A percentile compares a stretch with the other conserved stretches of the same genome.
Evolutionary conservation across 37 sponge, comb jelly and placozoan species (phyloP).

Genomic region (Spongilla lacustris): DNA sequence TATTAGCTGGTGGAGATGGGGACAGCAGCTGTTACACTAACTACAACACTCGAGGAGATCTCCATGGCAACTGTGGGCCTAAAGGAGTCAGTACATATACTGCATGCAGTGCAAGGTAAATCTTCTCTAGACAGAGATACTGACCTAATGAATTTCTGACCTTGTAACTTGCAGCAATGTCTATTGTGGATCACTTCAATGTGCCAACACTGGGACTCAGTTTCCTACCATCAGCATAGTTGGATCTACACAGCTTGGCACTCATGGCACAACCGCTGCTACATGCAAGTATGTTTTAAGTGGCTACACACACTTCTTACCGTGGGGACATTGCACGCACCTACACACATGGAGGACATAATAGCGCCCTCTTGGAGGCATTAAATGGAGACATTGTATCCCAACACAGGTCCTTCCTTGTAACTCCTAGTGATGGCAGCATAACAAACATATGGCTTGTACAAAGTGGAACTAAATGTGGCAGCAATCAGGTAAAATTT

Average conservation of each 20-base stretch:
- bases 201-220: not conserved
- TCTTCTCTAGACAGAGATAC: too few species aligned
- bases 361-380: too few species aligned
- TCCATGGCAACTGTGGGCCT: conserved; percentile 56
- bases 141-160: not conserved
- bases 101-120: conserved; percentile 48
- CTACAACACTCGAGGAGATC: conserved; percentile 29
- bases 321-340: too few species aligned
- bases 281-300: not conserved
- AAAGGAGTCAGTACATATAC: conserved; percentile 14
- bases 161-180: not conserved
- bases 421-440: conserved; percentile 1
- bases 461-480: conserved; percentile 32
- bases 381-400: too few species aligned
- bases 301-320: too few species aligned
- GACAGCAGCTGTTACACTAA: conserved; percentile 15
- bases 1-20: conserved; percentile 5
- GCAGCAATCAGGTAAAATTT: not conserved
- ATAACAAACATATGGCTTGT: conserved; percentile 33
- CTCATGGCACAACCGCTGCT: not conserved
- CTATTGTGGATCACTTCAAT: not conserved
- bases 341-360: too few species aligned
- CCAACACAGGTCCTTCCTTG: not conserved
- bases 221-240: not conserved
- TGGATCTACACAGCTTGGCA: not conserved